Base-by-base conservation (phyloP, 2,113 vertebrate genomes). In the Podocnemis expansa region DNA sequence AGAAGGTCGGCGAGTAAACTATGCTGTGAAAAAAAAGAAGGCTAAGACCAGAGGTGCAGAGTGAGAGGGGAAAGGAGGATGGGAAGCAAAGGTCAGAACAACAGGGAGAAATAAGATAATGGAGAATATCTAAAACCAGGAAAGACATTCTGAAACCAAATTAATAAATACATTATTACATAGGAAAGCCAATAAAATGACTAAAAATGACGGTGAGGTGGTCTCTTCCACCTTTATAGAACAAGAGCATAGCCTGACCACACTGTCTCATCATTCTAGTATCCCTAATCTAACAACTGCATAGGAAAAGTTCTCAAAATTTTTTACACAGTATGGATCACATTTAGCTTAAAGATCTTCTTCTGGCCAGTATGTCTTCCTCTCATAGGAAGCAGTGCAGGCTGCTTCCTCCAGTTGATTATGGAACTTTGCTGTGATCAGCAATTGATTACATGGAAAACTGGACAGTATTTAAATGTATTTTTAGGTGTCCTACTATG, bases 341-440 rank as follows among this genome's bases (percentile, higher is more conserved):
- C 12, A 4, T 10, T 8, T 60, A 56, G 6, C 13, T n/a, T 21
- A 91, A 5, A 88, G 47, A 10, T 41, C 27, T 12, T 25, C 21
- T 83, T 17, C 14, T 12, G 80, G 81, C 78, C 43, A 10, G 45
- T 2, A 16, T 0, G 2, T 29, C 25, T 67, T 80, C 85, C 90
- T 91, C 82, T 80, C 47, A 83, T 25, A 79, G 85, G 73, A 83
- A 93, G 93, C 88, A 38, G 78, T 31, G 90, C 63, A 85, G 38
- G 51, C 27, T 94, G 55, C 31, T 81, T 5, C 89, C 84, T 55
- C 56, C 80, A 70, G 85, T 70, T 73, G 84, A 31, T 54, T 85
- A 10, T 8, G 6, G 51, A 94, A 95, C 38, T 25, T 54, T 56
- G n/a, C 22, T 85, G 29, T 51, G 45, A 55, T 41, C 38, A 87